A percentile compares a stretch with the other conserved stretches of the same genome.
Evolutionary conservation across 2,888 invertebrate genomes (phyloP).

Genomic region (Pantelozetes paolii): DNA sequence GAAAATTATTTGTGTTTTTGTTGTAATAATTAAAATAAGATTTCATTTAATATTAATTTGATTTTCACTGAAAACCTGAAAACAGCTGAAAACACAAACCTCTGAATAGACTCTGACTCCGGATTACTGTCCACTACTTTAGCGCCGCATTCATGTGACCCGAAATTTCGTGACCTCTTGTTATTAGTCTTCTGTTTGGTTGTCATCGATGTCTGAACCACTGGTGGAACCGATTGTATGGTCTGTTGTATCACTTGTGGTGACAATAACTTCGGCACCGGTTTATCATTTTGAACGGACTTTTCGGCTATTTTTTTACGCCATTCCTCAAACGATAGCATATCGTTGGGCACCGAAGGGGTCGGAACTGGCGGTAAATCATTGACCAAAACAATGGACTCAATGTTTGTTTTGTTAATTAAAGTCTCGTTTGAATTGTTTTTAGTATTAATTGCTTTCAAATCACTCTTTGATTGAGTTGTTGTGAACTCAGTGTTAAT

Average conservation of each 20-base stretch:
- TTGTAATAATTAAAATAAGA: too few relatives aligned
- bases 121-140: slow-evolving; percentile 89
- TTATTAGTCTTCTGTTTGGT: slow-evolving; percentile 5
- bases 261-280: not conserved
- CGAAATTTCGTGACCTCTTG: slow-evolving; percentile 66
- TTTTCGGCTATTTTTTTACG: slow-evolving; percentile 39
- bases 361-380: slow-evolving; percentile 8
- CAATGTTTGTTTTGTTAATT: not conserved
- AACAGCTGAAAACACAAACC: not conserved
- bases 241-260: not conserved
- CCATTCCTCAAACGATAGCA: slow-evolving; percentile 42
- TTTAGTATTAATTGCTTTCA: not conserved
- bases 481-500: not conserved
- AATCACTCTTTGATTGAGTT: not conserved
- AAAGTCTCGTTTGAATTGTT: not conserved
- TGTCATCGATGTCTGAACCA: not conserved
- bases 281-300: not conserved
- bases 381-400: not conserved
- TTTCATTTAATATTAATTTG: too few relatives aligned
- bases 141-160: slow-evolving; percentile 93
- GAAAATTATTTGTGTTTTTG: too few relatives aligned
- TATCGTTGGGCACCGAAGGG: slow-evolving; percentile 28
- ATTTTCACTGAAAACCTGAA: too few relatives aligned
- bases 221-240: not conserved
- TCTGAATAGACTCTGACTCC: slow-evolving; percentile 69